phyloP scores from a whole-genome alignment of 2,113 vertebrate species.

The Dascyllus trimaculatus region DNA sequence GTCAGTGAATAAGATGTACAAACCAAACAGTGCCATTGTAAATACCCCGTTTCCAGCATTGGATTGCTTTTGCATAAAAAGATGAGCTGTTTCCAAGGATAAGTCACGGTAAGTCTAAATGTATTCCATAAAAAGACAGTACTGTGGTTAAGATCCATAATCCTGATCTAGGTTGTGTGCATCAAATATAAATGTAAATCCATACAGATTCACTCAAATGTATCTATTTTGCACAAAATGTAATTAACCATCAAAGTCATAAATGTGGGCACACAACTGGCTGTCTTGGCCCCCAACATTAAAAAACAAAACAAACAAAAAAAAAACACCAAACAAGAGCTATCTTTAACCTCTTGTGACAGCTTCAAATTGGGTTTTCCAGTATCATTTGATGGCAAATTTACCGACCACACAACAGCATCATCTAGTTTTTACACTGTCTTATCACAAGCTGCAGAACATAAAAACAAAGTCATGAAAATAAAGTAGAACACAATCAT shows the following conservation, averaged over 20 bases:
- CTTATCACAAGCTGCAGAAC: background rate
- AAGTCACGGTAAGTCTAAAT: background rate
- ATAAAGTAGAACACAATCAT: background rate
- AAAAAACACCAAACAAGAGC: background rate
- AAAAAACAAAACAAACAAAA: background rate
- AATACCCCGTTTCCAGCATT: background rate
- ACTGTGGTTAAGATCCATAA: background rate
- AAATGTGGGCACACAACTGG: background rate
- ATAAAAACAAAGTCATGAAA: constrained; percentile 1
- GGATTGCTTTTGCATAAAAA: background rate
- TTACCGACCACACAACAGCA: background rate
- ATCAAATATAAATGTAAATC: background rate
- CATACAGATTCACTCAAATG: background rate
- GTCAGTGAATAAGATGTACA: constrained; percentile 1
- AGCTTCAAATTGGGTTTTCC: background rate
- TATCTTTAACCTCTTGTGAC: background rate
- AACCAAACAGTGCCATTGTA: background rate
- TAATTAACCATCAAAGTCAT: constrained; percentile 1
- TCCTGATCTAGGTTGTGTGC: background rate
- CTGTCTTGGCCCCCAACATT: background rate
- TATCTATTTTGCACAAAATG: background rate
- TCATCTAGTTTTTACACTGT: background rate
- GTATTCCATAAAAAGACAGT: background rate
- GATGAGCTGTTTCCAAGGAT: background rate
- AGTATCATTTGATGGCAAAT: background rate